Evolutionary conservation across 2,113 vertebrate species (phyloP), one percentile per base, ranked within the genome.

Genomic region (Callionymus lyra): DNA sequence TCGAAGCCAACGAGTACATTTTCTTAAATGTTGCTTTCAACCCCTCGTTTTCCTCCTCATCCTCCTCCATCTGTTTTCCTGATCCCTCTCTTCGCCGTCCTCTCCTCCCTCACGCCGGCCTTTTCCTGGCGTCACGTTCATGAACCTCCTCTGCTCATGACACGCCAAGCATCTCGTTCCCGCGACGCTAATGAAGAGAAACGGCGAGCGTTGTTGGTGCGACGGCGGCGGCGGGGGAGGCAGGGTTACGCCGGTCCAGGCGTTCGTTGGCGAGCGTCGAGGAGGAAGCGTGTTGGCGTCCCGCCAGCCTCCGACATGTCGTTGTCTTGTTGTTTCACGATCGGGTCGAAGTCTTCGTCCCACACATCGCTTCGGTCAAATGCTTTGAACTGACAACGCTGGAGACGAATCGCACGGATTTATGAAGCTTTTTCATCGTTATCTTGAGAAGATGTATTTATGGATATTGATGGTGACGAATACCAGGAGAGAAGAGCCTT

Each of bases 151-250:
- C 53, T 50, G 65, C 70, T 82, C 82, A 81, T 80, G 77, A 83
- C 72, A 76, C 65, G 77, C 80, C 77, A 81, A 79, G 74, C 79
- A 76, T 80, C 72, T 79, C 44, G 63, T 74, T n/a, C 80, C 69
- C 73, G 60, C 62, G 73, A 63, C 55, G 42, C 76, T 83, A 84
- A 84, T 82, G 73, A 79, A 77, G 77, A 82, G 63, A 65, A 67
- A 79, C 69, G 63, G 63, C 10, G 37, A 68, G 60, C 33, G 10
- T 47, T 65, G 49, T 47, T 16, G 37, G 17, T 53, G 48, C 36
- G 41, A 53, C 21, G 56, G 38, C 19, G 3, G 15, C 2, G 6
- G 38, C 6, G 38, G 17, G 2, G 11, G 38, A 16, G 6, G 21
- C 21, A 4, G n/a, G 17, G 19, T 14, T n/a, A 38, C 10, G 21